Percentiles rank a stretch among this genome's conserved stretches.
These are phyloP conservation scores for Coecobrya sp. DNA, from an alignment of 2,888 invertebrate species.

Conservation along the genomic window DNA sequence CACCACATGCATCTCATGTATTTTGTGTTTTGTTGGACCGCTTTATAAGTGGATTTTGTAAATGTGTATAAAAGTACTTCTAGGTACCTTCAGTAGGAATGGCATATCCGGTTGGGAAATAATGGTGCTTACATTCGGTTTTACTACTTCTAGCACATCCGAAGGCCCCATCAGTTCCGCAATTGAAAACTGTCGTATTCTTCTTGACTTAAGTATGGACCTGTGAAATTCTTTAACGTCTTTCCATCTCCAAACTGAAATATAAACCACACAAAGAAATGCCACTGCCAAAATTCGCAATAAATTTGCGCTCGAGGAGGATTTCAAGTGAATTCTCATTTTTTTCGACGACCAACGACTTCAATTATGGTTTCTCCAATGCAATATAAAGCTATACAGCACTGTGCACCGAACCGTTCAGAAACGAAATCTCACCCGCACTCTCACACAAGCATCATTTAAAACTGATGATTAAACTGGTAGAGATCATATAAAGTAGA, in stretches of 20 bases:
- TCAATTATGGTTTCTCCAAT: too few relatives aligned
- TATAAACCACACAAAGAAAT: neutral
- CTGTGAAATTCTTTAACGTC: neutral
- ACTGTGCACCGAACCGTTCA: too few relatives aligned
- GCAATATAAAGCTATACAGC: too few relatives aligned
- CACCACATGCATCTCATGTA: neutral
- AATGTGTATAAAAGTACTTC: too few relatives aligned
- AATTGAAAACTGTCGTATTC: slow-evolving; percentile 37
- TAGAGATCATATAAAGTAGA: too few relatives aligned
- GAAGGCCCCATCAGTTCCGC: slow-evolving; percentile 72
- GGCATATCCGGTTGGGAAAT: slow-evolving; percentile 48
- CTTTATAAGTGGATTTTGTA: too few relatives aligned
- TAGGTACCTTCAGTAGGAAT: slow-evolving; percentile 40
- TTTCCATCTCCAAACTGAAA: slow-evolving; percentile 19
- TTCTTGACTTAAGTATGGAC: too few relatives aligned
- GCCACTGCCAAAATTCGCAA: neutral
- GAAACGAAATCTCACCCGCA: too few relatives aligned
- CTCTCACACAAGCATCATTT: too few relatives aligned
- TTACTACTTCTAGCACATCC: slow-evolving; percentile 56
- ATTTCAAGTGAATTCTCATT: slow-evolving; percentile 19
- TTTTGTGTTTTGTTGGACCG: too few relatives aligned
- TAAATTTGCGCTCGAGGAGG: neutral
- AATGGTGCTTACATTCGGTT: slow-evolving; percentile 53
- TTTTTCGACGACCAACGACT: neutral
- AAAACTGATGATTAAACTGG: too few relatives aligned